Base-by-base conservation (phyloP, 1,140 invertebrate species). In the Macrocentrus cingulum region DNA sequence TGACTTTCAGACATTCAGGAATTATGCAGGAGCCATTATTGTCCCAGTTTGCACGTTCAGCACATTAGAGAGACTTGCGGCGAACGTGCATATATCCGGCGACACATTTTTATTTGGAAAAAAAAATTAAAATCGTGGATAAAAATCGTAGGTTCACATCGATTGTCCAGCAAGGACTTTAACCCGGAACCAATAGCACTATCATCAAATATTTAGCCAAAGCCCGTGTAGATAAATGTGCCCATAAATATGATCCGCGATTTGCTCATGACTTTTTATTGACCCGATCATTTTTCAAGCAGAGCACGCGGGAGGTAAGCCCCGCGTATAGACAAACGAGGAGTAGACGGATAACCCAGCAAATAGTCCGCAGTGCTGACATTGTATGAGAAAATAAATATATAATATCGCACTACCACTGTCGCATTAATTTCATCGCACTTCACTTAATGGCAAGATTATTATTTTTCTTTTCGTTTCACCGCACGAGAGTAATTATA, bases 11-110 rank as follows among this genome's bases (percentile, higher is more conserved):
- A 20, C 36, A 42, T 58, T 58, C 23, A 41, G 48, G 11, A 51
- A 58, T 58, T 58, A 57, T 57, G 39, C 45, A 48, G 19, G 23
- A 16, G n/a, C 37, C 49, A 44, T 51, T 36, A 50, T 39, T 44
- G 46, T 57, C 7, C 20, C 32, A 57, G 34, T 57, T 57, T 57
- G 50, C 50, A 52, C 36, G 34, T 39, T 39, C 32, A 41, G 50
- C 36, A 57, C 32, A 6, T 13, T 51, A 11, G 29, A 23, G 34
- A 50, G 15, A 45, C 53, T 41, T 34, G 52, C 20, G 22, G 39
- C n/a, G 16, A 45, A 25, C 22, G 39, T 15, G 32, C 19, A 45
- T 45, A 45, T 45, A 8, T 45, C 51, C 63, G 23, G 39, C 25
- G 22, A 23, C 13, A 37, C 48, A 54, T 56, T 59, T 59, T 42